Base-by-base conservation (phyloP, 1,140 invertebrate genomes). In the Condylostylus longicornis region DNA sequence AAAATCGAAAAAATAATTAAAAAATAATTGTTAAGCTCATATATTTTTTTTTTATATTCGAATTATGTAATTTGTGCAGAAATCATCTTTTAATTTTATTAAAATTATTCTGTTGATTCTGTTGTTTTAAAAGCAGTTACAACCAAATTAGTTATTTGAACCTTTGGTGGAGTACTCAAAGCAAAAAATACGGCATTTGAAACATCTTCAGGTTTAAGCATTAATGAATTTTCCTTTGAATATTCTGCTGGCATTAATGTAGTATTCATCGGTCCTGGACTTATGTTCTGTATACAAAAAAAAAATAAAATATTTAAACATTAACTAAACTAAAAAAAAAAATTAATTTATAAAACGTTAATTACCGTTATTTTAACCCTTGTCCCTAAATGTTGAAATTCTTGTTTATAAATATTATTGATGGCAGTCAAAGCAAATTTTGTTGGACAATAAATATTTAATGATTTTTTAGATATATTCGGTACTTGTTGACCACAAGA, bases 391-490 rank as follows among this genome's bases (percentile, higher is more conserved):
- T 57, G 47, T 0, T 58, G 54, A n/a, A 83, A 57, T 51, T 83
- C 80, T 17, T 65, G 64, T 31, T 70, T 50, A 1, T 79, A 46
- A 0, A 71, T 66, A 34, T 73, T 65, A 0, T 68, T 67, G 41
- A 82, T 63, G 0, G 70, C 72, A 2, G 67, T 75, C 1, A 81
- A 57, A 2, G 73, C 77, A 59, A 68, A 70, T 62, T 82, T 82
- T 25, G 68, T 70, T 2, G 65, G 47, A 53, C 82, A 82, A 13
- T 10, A 0, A 8, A 72, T 42, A 40, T 40, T 52, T 0, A 38
- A 33, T 18, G 15, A 25, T 23, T 6, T 18, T 38, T 61, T 62
- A 37, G 54, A 52, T 9, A 50, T 27, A 9, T 56, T 51, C 4
- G 67, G 61, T 1, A 67, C 44, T 36, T 61, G 66, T 43, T 72